phyloP scores from a whole-genome alignment of 2,113 vertebrate genomes.

The Hemiscyllium ocellatum region DNA sequence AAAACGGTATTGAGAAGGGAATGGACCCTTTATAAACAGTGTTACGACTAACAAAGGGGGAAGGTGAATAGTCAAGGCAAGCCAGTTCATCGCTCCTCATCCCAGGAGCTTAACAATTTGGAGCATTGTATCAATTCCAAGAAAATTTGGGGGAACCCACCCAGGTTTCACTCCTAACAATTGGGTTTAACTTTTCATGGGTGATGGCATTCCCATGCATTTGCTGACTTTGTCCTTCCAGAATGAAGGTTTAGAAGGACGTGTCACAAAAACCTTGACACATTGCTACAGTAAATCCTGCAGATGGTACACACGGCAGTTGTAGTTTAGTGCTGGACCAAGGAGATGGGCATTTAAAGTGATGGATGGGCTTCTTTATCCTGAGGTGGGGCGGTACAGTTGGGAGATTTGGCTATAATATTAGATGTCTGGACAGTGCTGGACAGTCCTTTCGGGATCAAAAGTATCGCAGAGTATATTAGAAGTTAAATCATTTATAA shows the following conservation, averaged over 20 bases:
- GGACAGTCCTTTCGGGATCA: neutral
- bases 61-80: too few relatives aligned
- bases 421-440: neutral
- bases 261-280: neutral
- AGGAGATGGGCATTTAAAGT: neutral
- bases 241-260: too few relatives aligned
- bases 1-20: too few relatives aligned
- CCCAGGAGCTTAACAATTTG: too few relatives aligned
- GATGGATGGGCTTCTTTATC: neutral
- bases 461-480: neutral
- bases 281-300: neutral
- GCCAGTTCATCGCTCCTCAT: too few relatives aligned
- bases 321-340: neutral
- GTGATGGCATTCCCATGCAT: neutral
- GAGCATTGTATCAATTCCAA: too few relatives aligned
- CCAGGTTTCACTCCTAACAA: too few relatives aligned
- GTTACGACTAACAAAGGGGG: too few relatives aligned
- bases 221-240: neutral
- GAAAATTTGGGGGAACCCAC: too few relatives aligned
- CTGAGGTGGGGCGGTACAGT: neutral
- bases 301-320: too few relatives aligned
- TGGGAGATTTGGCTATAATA: neutral
- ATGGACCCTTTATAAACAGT: too few relatives aligned
- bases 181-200: neutral
- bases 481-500: neutral